Conservation (phyloP, 1,140 invertebrate genomes). For the Trichonephila clavipes region DNA sequence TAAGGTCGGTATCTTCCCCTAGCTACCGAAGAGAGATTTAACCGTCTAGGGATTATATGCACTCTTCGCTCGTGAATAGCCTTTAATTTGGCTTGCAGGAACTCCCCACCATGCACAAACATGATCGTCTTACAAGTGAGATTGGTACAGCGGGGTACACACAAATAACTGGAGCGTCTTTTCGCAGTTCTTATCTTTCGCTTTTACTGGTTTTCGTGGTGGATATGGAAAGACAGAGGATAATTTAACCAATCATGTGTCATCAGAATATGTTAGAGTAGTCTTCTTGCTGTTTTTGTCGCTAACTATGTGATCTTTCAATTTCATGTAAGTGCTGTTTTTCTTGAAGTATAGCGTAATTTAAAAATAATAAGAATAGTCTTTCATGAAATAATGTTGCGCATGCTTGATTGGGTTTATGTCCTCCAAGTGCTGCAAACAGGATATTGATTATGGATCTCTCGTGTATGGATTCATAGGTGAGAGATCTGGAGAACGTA, state of each 20-base stretch:
- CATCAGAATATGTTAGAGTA: too few species aligned
- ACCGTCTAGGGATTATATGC: slow-evolving; percentile 35
- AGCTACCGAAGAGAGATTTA: slow-evolving; percentile 18
- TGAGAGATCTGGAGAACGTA: too few species aligned
- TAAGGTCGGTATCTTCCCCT: neutral
- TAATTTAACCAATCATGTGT: neutral
- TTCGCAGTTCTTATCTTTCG: neutral
- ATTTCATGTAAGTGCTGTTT: too few species aligned
- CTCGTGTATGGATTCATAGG: too few species aligned
- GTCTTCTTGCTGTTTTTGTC: too few species aligned
- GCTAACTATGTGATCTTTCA: too few species aligned
- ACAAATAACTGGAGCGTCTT: neutral
- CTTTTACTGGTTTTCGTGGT: neutral
- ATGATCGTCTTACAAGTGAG: neutral
- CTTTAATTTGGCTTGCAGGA: slow-evolving; percentile 44
- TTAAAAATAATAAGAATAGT: too few species aligned
- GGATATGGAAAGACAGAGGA: neutral
- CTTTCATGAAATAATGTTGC: too few species aligned
- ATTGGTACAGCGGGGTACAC: neutral
- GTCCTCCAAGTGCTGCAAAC: too few species aligned
- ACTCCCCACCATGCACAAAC: neutral
- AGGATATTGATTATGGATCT: too few species aligned
- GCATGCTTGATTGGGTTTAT: too few species aligned
- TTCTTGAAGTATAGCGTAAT: too few species aligned
- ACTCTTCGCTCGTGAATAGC: slow-evolving; percentile 27